Conservation (phyloP, 1,140 invertebrate species). For the Sinonovacula constricta region DNA sequence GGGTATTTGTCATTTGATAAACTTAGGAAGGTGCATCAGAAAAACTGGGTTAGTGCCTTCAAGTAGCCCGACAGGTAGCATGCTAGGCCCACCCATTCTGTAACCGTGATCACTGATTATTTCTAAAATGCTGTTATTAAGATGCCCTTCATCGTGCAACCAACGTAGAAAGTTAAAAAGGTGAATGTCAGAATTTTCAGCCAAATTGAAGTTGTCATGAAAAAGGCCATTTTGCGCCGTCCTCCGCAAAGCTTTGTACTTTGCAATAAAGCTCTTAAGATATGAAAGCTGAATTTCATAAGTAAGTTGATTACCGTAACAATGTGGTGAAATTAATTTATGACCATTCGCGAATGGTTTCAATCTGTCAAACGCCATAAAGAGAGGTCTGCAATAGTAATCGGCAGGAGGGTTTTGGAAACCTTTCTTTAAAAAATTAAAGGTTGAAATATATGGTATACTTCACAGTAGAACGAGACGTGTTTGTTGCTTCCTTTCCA, state of each 20-base stretch:
- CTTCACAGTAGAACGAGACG: constrained; percentile 88
- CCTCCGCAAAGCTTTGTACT: not conserved
- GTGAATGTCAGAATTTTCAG: constrained; percentile 49
- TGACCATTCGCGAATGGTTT: constrained; percentile 16
- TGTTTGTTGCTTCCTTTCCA: constrained; percentile 72
- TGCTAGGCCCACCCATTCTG: constrained; percentile 7
- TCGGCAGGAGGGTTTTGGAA: constrained; percentile 89
- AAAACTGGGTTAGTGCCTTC: constrained; percentile 25
- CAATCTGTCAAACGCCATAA: constrained; percentile 44
- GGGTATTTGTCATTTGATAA: constrained; percentile 3
- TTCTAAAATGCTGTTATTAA: constrained; percentile 3
- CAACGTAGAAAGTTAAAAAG: constrained; percentile 51
- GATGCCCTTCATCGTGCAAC: constrained; percentile 19
- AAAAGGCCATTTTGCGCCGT: constrained; percentile 1
- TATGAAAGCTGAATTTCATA: not conserved
- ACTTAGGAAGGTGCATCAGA: not conserved
- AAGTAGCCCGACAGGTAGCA: constrained; percentile 3
- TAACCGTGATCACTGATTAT: constrained; percentile 36
- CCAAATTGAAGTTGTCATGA: constrained; percentile 5
- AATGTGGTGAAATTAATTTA: not conserved
- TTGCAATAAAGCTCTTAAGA: not conserved
- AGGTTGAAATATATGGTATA: constrained; percentile 85
- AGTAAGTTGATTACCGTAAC: not conserved
- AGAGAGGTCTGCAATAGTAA: constrained; percentile 89
- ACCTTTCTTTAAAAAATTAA: constrained; percentile 89